Evolutionary conservation across 2,888 invertebrate genomes (phyloP), one percentile per base, ranked within the genome.

Genomic region (Perizoma affinitatum): DNA sequence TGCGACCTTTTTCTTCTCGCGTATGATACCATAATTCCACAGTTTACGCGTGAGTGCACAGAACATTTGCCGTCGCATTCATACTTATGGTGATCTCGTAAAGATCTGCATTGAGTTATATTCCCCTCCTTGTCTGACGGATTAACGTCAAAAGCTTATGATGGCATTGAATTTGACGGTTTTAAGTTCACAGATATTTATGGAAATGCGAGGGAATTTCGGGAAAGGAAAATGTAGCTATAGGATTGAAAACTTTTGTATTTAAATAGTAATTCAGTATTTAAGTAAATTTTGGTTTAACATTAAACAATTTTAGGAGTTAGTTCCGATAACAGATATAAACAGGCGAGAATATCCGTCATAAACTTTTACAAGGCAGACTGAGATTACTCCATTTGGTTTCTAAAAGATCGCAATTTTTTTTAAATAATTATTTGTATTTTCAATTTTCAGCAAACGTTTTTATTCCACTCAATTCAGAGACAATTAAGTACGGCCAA

Each of bases 11-110:
- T 80, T 75, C 81, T 71, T 71, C 75, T 71, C 61, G 67, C 56
- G 63, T 69, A 68, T 71, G 71, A 72, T 80, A 81, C 84, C 82
- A 87, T 87, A 89, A 90, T 87, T 87, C 86, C 84, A 80, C 80
- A 72, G 79, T 87, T 90, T 84, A 90, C 88, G 90, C 90, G 86
- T 90, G 90, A 88, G 78, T 89, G 84, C 86, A 85, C 89, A 87
- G 81, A 90, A 87, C 80, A 87, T 90, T 86, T 83, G 88, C 83
- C 79, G 82, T 90, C 91, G 79, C 87, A 75, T 82, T 90, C 87
- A 75, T 87, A 82, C 90, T 75, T 78, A 77, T 70, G 69, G 73
- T 65, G 68, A 76, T 72, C 66, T 75, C 79, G 70, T 82, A 76
- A 80, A 82, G 83, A 84, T 86, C 80, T 84, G 83, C 81, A 85